Percentiles rank a stretch among this genome's conserved stretches.
These are phyloP conservation scores for Petrocephalus zakoni DNA, from an alignment of 2,113 vertebrate species.

Conservation along the genomic window DNA sequence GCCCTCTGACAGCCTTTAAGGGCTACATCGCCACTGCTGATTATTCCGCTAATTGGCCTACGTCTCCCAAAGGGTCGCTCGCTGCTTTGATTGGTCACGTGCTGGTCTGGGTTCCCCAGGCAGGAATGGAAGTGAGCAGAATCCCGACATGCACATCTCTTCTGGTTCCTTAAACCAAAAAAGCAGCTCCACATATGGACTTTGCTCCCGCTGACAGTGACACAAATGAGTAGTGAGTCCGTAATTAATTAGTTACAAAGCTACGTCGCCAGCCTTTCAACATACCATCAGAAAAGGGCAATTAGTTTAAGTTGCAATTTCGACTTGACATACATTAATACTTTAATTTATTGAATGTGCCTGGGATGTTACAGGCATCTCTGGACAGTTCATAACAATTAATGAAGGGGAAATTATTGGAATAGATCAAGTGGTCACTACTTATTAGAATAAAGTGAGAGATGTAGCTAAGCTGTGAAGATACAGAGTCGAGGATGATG, in stretches of 20 bases:
- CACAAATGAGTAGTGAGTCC: neutral
- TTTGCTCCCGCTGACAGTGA: neutral
- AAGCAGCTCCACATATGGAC: neutral
- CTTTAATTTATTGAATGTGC: neutral
- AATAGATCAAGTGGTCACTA: constrained; percentile 2
- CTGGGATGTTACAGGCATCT: neutral
- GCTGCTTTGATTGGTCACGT: neutral
- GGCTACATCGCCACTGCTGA: constrained; percentile 54
- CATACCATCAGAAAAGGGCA: neutral
- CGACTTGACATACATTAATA: neutral
- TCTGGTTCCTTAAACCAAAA: neutral
- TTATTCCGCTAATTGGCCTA: constrained; percentile 57
- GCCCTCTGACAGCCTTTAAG: constrained; percentile 51
- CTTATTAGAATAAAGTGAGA: neutral
- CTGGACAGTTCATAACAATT: neutral
- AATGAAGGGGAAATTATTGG: constrained; percentile 10
- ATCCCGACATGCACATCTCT: neutral
- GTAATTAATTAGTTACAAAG: neutral
- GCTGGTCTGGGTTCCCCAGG: neutral
- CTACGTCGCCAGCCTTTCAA: neutral
- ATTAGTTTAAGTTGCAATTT: constrained; percentile 1
- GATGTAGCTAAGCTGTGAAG: neutral
- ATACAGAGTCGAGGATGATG: neutral
- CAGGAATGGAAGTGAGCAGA: neutral
- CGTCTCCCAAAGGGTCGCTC: constrained; percentile 27